A percentile compares a stretch with the other conserved stretches of the same genome.
Evolutionary conservation across 2,797 vertebrate genomes (phyloP).

Genomic region (Kryptopterus vitreolus): DNA sequence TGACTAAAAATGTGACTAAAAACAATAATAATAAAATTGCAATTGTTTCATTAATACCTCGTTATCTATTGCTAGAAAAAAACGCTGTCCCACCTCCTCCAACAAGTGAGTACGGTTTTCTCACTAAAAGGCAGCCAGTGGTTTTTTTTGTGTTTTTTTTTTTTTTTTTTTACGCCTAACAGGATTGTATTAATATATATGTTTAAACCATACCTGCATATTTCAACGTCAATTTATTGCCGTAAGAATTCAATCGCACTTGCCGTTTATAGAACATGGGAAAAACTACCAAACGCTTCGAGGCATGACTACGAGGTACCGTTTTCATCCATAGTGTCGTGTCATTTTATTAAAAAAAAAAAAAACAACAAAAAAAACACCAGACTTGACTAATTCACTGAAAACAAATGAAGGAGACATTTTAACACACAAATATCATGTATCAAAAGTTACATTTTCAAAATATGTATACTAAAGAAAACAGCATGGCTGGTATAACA

Average conservation of each 20-base stretch:
- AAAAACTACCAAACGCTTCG: slow-evolving; percentile 42
- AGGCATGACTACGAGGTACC: slow-evolving; percentile 48
- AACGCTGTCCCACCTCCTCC: slow-evolving; percentile 21
- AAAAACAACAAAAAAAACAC: no score
- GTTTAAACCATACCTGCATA: slow-evolving; percentile 4
- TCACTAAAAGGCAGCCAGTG: no score
- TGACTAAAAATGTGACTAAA: not conserved
- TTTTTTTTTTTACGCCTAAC: not conserved
- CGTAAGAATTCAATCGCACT: slow-evolving; percentile 33
- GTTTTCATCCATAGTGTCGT: slow-evolving; percentile 13
- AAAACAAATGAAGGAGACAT: not conserved
- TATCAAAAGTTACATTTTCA: not conserved
- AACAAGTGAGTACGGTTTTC: slow-evolving; percentile 45
- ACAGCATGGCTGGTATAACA: slow-evolving; percentile 12
- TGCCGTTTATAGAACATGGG: slow-evolving; percentile 48
- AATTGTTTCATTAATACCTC: not conserved
- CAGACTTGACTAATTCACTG: not conserved
- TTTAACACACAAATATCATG: not conserved
- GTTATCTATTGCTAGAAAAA: slow-evolving; percentile 33
- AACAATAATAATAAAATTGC: not conserved
- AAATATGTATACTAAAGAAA: not conserved
- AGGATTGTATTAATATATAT: not conserved
- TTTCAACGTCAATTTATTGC: slow-evolving; percentile 17
- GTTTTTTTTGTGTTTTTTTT: no score
- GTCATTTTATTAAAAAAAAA: no score